A percentile compares a stretch with the other conserved stretches of the same genome.
Evolutionary conservation across 92 coral and sea anemone species (phyloP).

Genomic region (Epizoanthus ramosus): DNA sequence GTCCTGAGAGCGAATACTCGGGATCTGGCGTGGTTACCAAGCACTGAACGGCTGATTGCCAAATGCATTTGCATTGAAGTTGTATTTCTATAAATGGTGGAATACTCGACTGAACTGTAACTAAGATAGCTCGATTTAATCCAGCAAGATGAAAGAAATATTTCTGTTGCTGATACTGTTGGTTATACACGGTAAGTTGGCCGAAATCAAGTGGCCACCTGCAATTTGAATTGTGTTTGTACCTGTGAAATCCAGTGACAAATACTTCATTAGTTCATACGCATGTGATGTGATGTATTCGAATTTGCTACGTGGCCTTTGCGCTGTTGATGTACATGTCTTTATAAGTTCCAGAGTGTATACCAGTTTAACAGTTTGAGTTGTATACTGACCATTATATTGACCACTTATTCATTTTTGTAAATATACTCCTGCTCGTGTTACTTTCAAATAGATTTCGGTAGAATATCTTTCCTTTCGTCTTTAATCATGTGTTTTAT

Average conservation of each 20-base stretch:
- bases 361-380: neutral
- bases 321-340: neutral
- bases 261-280: neutral
- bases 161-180: neutral
- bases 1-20: neutral
- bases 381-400: neutral
- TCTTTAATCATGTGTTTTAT: neutral
- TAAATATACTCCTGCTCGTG: neutral
- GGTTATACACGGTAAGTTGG: constrained; percentile 16
- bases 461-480: too few relatives aligned
- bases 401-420: neutral
- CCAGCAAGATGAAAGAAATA: constrained; percentile 12
- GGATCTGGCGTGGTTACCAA: constrained; percentile 4
- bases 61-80: too few relatives aligned
- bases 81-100: neutral
- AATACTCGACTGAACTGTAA: neutral
- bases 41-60: neutral
- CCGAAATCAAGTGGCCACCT: neutral
- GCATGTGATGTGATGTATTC: neutral
- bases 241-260: neutral
- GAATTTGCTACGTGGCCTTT: constrained; percentile 19
- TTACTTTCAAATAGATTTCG: too few relatives aligned
- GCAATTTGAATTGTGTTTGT: neutral
- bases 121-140: neutral
- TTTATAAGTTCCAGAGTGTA: neutral